phyloP scores from a whole-genome alignment of 2,797 vertebrate genomes.

The Crossoptilon crossoptilon region DNA sequence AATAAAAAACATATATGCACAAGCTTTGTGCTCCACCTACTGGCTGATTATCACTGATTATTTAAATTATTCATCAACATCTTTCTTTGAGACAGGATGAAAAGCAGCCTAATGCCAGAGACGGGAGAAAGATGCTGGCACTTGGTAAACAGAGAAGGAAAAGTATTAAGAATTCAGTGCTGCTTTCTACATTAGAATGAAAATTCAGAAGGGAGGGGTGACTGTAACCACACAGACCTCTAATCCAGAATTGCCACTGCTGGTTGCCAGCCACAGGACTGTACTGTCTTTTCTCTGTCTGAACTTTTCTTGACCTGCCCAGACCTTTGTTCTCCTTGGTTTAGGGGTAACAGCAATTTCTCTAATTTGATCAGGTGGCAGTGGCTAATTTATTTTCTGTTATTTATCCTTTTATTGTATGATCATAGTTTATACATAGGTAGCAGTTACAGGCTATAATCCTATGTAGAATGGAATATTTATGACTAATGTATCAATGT shows the following conservation, averaged over 20 bases:
- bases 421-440: background rate
- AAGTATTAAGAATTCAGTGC: background rate
- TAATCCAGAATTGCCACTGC: background rate
- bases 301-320: constrained; percentile 9
- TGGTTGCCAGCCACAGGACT: background rate
- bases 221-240: background rate
- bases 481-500: background rate
- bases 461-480: background rate
- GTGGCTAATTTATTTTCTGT: constrained; percentile 4
- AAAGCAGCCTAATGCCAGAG: background rate
- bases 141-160: background rate
- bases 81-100: background rate
- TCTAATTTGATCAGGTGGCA: constrained; percentile 21
- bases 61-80: background rate
- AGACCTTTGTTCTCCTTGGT: background rate
- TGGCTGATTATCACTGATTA: constrained; percentile 31
- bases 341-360: background rate
- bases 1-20: background rate
- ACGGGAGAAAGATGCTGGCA: background rate
- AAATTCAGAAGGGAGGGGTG: background rate
- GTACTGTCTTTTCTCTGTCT: background rate
- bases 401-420: background rate
- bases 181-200: background rate
- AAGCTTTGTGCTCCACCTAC: constrained; percentile 61
- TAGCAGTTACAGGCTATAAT: background rate